These are phyloP conservation scores for Yponomeuta malinellus DNA, from an alignment of 2,888 invertebrate species.

Conservation along the genomic window DNA sequence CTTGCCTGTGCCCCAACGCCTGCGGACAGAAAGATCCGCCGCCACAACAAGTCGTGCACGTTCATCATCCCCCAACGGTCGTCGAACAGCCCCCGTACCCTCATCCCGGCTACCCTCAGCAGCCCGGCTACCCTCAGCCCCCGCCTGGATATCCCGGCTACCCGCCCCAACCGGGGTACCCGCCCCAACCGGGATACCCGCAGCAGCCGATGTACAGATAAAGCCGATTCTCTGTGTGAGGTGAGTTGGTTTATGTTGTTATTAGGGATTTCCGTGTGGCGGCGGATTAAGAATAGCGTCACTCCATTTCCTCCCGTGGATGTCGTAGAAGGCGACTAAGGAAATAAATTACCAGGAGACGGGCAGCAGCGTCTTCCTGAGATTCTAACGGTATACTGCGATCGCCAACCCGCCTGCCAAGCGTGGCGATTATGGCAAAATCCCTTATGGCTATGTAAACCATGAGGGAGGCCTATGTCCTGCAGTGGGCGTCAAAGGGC, in stretches of 20 bases:
- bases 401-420: too few species aligned
- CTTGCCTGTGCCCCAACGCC: conserved; percentile 64
- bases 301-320: too few species aligned
- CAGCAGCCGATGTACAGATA: conserved; percentile 43
- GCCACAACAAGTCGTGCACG: conserved; percentile 50
- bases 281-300: too few species aligned
- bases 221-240: conserved; percentile 28
- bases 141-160: conserved; percentile 25
- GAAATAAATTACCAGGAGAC: too few species aligned
- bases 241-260: conserved; percentile 27
- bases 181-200: conserved; percentile 39
- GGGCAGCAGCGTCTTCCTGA: too few species aligned
- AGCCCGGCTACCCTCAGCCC: conserved; percentile 32
- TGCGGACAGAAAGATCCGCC: conserved; percentile 57
- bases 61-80: conserved; percentile 52
- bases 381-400: too few species aligned
- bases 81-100: conserved; percentile 31
- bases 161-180: conserved; percentile 41
- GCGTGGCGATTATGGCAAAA: too few species aligned
- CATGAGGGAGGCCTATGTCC: too few species aligned
- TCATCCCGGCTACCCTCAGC: conserved; percentile 18
- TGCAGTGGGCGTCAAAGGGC: too few species aligned
- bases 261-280: too few species aligned
- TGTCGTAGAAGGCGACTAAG: too few species aligned
- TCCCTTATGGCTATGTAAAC: too few species aligned